A percentile compares a stretch with the other conserved stretches of the same genome.
Evolutionary conservation across 1,140 invertebrate genomes (phyloP).

Genomic region (Drosophila neocordata): DNA sequence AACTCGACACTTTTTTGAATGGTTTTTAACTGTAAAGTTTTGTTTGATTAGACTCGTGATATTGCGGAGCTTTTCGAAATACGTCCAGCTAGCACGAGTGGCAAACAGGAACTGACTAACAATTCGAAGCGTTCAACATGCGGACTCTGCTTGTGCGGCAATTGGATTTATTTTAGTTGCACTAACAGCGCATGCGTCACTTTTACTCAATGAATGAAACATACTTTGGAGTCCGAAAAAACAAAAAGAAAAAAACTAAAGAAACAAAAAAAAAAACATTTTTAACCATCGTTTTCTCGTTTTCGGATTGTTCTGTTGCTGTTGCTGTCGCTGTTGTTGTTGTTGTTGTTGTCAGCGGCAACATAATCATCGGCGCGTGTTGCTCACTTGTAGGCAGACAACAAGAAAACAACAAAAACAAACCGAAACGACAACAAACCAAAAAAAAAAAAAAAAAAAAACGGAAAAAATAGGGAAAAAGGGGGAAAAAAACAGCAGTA

Average conservation of each 20-base stretch:
- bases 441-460: constrained; percentile 15
- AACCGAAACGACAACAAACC: constrained; percentile 29
- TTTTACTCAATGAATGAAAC: constrained; percentile 78
- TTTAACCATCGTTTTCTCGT: constrained; percentile 9
- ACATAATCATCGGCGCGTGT: constrained; percentile 79
- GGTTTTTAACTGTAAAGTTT: neutral
- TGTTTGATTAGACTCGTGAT: neutral
- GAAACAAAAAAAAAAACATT: constrained; percentile 12
- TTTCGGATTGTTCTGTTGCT: constrained; percentile 61
- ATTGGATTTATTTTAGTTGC: constrained; percentile 23
- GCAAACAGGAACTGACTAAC: constrained; percentile 65
- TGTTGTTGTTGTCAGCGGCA: constrained; percentile 64
- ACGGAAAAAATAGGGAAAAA: neutral
- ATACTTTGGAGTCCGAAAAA: constrained; percentile 51
- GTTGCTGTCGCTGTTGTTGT: constrained; percentile 32
- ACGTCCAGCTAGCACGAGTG: constrained; percentile 57
- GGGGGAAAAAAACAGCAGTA: neutral
- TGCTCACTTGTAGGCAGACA: constrained; percentile 73
- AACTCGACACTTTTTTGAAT: neutral
- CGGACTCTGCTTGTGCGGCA: constrained; percentile 4
- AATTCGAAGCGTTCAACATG: neutral
- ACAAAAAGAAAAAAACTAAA: no score
- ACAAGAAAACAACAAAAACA: constrained; percentile 23
- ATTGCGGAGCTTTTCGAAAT: no score
- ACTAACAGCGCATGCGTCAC: constrained; percentile 61